Evolutionary conservation across 2,797 vertebrate genomes (phyloP).

Genomic region (Chaetodon trifasciatus): DNA sequence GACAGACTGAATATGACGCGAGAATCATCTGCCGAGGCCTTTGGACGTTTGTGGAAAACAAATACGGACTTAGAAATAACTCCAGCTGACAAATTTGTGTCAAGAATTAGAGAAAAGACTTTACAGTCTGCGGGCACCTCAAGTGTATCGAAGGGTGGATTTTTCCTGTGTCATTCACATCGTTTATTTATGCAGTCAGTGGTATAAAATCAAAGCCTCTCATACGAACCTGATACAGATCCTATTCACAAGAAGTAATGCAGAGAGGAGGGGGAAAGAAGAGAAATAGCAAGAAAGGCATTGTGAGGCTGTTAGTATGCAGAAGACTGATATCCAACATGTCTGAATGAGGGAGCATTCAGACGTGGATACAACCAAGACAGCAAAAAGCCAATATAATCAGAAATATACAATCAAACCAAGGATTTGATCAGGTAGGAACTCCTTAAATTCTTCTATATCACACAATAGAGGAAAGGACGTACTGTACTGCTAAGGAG

Average conservation of each 20-base stretch:
- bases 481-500: not conserved
- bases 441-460: not conserved
- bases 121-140: not conserved
- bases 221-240: slow-evolving; percentile 93
- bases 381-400: slow-evolving; percentile 24
- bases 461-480: not conserved
- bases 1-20: not conserved
- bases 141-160: slow-evolving; percentile 10
- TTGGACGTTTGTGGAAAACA: not conserved
- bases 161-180: slow-evolving; percentile 20
- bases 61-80: not conserved
- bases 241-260: slow-evolving; percentile 82
- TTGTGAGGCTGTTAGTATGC: slow-evolving; percentile 68
- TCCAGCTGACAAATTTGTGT: not conserved
- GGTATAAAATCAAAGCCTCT: slow-evolving; percentile 57
- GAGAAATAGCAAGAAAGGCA: slow-evolving; percentile 72
- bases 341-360: slow-evolving; percentile 51
- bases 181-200: slow-evolving; percentile 33
- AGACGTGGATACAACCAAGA: slow-evolving; percentile 41
- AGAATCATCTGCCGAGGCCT: not conserved
- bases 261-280: slow-evolving; percentile 69
- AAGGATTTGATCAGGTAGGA: slow-evolving; percentile 18
- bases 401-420: slow-evolving; percentile 19
- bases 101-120: not conserved
- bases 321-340: slow-evolving; percentile 42